Conservation (phyloP, 2,113 vertebrate species). For the Ammospiza nelsoni region DNA sequence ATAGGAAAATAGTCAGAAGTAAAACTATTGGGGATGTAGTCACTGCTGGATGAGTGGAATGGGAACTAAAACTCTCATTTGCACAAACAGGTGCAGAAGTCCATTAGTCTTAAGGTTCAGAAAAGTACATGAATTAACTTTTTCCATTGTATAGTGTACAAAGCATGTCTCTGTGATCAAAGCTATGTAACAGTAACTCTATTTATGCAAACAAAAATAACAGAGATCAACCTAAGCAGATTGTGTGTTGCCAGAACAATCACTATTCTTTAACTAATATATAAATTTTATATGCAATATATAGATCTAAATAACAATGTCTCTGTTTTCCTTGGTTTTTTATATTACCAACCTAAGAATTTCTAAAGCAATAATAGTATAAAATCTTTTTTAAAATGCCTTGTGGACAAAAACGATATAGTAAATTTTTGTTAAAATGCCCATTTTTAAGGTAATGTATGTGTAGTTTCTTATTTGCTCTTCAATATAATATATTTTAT, state of each 20-base stretch:
- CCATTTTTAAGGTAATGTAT: neutral
- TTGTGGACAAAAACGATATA: neutral
- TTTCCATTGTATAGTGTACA: neutral
- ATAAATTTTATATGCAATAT: neutral
- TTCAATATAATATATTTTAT: neutral
- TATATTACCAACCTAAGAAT: neutral
- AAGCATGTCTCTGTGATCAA: neutral
- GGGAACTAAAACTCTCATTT: neutral
- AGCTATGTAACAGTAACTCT: neutral
- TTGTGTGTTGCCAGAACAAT: neutral
- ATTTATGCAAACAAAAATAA: conserved; percentile 31
- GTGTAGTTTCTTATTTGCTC: neutral
- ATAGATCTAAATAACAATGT: neutral
- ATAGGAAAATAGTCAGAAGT: neutral
- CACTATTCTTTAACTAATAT: neutral
- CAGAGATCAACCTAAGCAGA: neutral
- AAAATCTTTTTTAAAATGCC: neutral
- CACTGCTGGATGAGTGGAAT: neutral
- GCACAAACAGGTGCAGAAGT: neutral
- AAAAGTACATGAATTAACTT: neutral
- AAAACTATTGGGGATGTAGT: neutral
- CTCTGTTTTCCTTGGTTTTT: neutral
- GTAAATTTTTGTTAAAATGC: neutral
- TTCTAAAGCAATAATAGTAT: neutral
- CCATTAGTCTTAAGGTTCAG: neutral